phyloP scores from a whole-genome alignment of 2,888 invertebrate species.

The Lepidocyrtoides sp. region DNA sequence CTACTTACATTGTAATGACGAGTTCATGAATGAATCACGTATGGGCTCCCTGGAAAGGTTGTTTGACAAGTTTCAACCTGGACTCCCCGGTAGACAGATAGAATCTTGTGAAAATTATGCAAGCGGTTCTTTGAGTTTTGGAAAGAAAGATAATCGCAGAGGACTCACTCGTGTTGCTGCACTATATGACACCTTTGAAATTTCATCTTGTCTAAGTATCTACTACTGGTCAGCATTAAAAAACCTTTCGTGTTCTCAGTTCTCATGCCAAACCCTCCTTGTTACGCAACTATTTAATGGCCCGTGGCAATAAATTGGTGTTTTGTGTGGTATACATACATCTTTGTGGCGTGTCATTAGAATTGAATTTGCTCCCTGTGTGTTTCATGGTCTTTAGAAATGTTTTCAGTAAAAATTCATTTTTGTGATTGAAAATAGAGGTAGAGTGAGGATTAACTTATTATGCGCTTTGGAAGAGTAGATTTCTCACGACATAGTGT shows the following conservation, averaged over 20 bases:
- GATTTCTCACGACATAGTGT: background rate
- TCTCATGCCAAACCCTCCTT: too few relatives aligned
- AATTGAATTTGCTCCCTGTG: too few relatives aligned
- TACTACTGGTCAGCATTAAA: too few relatives aligned
- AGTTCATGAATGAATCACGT: too few relatives aligned
- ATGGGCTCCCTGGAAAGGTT: slow-evolving; percentile 60
- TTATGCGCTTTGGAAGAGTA: background rate
- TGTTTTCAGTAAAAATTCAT: too few relatives aligned
- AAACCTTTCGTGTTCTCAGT: too few relatives aligned
- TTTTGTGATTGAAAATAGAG: too few relatives aligned
- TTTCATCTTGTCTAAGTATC: background rate
- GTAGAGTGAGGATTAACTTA: background rate
- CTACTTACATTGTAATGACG: too few relatives aligned
- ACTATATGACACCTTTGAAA: background rate
- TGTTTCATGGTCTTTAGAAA: too few relatives aligned
- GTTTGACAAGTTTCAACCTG: slow-evolving; percentile 48
- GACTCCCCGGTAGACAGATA: background rate
- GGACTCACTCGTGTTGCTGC: slow-evolving; percentile 13
- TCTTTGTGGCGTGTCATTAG: too few relatives aligned
- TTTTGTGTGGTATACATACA: too few relatives aligned
- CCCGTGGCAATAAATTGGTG: background rate
- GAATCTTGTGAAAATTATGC: slow-evolving; percentile 8
- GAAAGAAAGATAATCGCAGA: background rate
- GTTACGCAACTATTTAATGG: background rate
- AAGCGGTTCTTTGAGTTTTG: background rate